Base-by-base conservation (phyloP, 1,140 invertebrate genomes). In the Pseudomyrmex concolor region DNA sequence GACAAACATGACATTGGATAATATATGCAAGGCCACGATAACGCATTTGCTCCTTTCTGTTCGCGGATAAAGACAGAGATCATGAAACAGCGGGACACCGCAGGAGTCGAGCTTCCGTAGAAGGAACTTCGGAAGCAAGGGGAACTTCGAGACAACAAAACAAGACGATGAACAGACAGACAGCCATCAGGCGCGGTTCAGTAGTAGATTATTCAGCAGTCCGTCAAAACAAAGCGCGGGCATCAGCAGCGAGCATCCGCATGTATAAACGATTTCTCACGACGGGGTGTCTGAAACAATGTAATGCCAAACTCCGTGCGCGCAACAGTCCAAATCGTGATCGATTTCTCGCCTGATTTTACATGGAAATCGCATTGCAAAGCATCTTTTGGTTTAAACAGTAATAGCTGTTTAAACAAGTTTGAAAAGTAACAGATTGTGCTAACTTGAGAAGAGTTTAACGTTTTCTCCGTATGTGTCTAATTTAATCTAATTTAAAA, bases 181-280 rank as follows among this genome's bases (percentile, higher is more conserved):
- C 87, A 89, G 84, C 88, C 87, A 85, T 91, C 89, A 86, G 86
- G 83, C 85, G 76, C 57, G 73, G 89, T 89, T 89, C 88, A 85
- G 82, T 82, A 86, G 84, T 86, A 89, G 91, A 92, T 92, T 92
- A 92, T 92, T 92, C 90, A 92, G 89, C 87, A 89, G 91, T 91
- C 90, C 91, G 91, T 92, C 90, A 91, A 92, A 92, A 92, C 89
- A 91, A 92, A 91, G 91, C 88, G 86, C 85, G 83, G 87, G 89
- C 91, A 90, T 91, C 91, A 92, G 77, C 91, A 83, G 85, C 86
- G 91, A 90, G 77, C 86, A 90, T 90, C 87, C 86, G 86, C 89
- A 91, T 91, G 90, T 91, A 92, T 92, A 91, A 91, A 81, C 80
- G 90, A 92, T 92, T 34, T 34, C 82, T 86, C 89, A 48, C 90